Conservation (phyloP, 2,113 vertebrate species). For the Fulica atra region DNA sequence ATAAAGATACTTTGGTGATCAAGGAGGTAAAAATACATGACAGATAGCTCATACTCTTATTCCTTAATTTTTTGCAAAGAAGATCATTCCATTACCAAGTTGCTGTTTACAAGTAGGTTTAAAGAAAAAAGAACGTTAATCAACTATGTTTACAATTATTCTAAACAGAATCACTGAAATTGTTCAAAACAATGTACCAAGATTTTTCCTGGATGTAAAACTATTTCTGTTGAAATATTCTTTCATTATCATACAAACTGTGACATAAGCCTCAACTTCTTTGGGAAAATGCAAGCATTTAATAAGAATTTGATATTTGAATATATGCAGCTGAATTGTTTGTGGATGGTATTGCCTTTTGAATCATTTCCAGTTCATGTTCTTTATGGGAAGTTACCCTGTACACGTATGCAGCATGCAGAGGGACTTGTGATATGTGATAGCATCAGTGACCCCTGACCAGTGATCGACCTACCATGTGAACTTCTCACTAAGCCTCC, state of each 20-base stretch:
- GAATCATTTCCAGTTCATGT: background rate
- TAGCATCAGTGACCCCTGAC: background rate
- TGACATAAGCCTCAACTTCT: accelerated
- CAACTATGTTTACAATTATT: background rate
- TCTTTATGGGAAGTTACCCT: background rate
- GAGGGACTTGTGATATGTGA: background rate
- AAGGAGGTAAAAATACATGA: background rate
- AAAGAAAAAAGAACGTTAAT: background rate
- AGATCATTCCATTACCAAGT: background rate
- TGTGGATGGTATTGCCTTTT: background rate
- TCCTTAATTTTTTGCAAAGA: background rate
- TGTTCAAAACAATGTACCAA: background rate
- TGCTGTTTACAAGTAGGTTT: background rate
- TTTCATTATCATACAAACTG: background rate
- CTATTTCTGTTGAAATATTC: background rate
- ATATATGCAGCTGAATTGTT: background rate
- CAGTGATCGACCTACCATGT: background rate
- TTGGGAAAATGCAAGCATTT: background rate
- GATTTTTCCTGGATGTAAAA: background rate
- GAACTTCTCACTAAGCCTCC: background rate
- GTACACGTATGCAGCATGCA: background rate
- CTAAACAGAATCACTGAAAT: background rate
- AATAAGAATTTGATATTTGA: background rate
- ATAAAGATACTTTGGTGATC: background rate
- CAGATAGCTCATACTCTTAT: background rate